Base-by-base conservation (phyloP, 2,113 vertebrate species). In the Nannospalax galili region DNA sequence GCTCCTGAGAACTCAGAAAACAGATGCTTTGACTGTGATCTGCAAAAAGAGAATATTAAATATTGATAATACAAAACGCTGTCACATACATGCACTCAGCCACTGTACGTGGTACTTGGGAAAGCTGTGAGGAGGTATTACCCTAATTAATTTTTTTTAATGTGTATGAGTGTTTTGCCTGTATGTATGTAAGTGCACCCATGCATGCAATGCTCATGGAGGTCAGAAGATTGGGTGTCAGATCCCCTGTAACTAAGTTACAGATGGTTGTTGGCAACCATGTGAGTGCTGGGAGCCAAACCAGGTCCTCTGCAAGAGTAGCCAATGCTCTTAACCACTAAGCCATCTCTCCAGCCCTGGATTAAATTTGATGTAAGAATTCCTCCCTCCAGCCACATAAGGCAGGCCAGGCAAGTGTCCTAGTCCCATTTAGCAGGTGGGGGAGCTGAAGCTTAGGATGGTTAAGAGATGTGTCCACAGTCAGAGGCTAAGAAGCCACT, bases 11-110 rank as follows among this genome's bases (percentile, higher is more conserved):
- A 37, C 79, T 73, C 69, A 40, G 24, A 70, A 60, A 87, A 37
- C 42, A 52, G 69, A 56, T n/a, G 10, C n/a, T 28, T 67, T 11
- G 58, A 22, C 0, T 8, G 22, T 1, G 2, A 28, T n/a, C 30
- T 7, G 1, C 12, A n/a, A 17, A 35, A 73, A 56, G 10, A 32
- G 48, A n/a, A n/a, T n/a, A n/a, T n/a, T n/a, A n/a, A n/a, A 60
- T 37, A 37, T 30, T 1, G 1, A 24, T 73, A 26, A 30, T 28
- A 32, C 52, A 32, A 65, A 72, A 42, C 48, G 15, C 24, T n/a
- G 19, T 10, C 10, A 2, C 19, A 0, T 14, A 62, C 16, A n/a
- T 2, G 16, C 5, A 9, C 6, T 30, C 16, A 1, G 28, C 0
- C 11, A 2, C 8, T 12, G 40, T 7, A 1, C 32, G 15, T 16